Percentiles rank a stretch among this genome's conserved stretches.
Evolutionary conservation across 2,888 invertebrate genomes (phyloP).

Genomic region (Tenthredo amoena): DNA sequence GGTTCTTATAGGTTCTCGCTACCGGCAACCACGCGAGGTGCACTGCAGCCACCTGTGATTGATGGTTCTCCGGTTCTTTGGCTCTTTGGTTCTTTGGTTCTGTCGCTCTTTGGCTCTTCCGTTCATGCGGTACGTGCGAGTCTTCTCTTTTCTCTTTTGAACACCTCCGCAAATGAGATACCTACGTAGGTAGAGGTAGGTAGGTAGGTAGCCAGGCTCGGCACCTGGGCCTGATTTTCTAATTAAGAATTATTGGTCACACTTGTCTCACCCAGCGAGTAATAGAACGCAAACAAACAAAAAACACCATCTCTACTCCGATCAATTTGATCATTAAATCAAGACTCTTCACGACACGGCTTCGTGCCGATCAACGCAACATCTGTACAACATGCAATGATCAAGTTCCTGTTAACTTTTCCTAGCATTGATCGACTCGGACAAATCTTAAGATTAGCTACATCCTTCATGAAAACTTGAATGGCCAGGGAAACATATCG

Average conservation of each 20-base stretch:
- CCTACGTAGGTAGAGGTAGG: slow-evolving; percentile 11
- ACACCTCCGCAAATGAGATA: slow-evolving; percentile 53
- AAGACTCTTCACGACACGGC: slow-evolving; percentile 45
- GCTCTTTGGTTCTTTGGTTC: slow-evolving; percentile 62
- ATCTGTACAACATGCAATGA: slow-evolving; percentile 16
- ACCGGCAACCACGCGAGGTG: slow-evolving; percentile 70
- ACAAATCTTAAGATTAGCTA: not conserved
- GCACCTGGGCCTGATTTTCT: slow-evolving; percentile 63
- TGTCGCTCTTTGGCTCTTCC: slow-evolving; percentile 61
- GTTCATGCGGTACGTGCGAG: slow-evolving; percentile 52
- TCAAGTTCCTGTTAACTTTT: slow-evolving; percentile 7
- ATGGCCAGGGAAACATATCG: not conserved
- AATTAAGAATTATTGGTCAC: slow-evolving; percentile 74
- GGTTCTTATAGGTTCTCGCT: slow-evolving; percentile 72
- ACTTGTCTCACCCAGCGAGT: slow-evolving; percentile 60
- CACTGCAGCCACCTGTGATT: slow-evolving; percentile 71
- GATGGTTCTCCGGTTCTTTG: slow-evolving; percentile 72
- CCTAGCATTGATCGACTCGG: not conserved
- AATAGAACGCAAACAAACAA: slow-evolving; percentile 51
- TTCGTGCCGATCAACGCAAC: not conserved
- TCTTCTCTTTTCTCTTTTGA: slow-evolving; percentile 53
- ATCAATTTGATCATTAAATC: slow-evolving; percentile 53
- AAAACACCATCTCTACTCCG: slow-evolving; percentile 11
- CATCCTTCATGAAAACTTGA: not conserved
- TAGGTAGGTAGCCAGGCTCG: not conserved